phyloP scores from a whole-genome alignment of 2,888 invertebrate genomes.

The Chrysolina americana region DNA sequence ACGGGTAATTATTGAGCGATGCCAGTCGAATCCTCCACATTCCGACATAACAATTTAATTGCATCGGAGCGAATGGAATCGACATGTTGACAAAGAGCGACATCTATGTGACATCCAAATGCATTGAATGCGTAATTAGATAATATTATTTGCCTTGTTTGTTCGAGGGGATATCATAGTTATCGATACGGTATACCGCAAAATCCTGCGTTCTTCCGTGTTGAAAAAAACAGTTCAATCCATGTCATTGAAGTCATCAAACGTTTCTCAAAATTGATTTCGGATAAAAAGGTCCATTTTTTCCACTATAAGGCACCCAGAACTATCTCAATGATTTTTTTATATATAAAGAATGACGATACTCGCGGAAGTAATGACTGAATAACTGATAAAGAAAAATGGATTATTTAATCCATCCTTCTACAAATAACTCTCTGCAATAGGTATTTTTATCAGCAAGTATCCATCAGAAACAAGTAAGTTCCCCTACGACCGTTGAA shows the following conservation, averaged over 20 bases:
- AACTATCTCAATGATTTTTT: too few relatives aligned
- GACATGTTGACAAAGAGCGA: conserved; percentile 18
- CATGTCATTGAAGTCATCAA: background rate
- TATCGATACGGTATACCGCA: background rate
- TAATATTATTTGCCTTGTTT: conserved; percentile 4
- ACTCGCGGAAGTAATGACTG: too few relatives aligned
- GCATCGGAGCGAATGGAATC: conserved; percentile 12
- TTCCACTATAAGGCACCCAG: too few relatives aligned
- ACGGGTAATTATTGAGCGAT: conserved; percentile 16
- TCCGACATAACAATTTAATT: conserved; percentile 20
- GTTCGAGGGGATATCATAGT: conserved; percentile 1
- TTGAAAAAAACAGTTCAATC: background rate
- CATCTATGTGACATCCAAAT: conserved; percentile 16
- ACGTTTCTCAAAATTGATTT: too few relatives aligned
- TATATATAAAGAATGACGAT: too few relatives aligned
- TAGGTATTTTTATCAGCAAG: too few relatives aligned
- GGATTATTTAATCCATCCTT: too few relatives aligned
- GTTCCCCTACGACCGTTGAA: too few relatives aligned
- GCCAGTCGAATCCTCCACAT: conserved; percentile 9
- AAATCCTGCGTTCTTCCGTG: background rate
- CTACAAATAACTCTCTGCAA: too few relatives aligned
- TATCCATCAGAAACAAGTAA: too few relatives aligned
- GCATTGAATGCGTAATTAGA: conserved; percentile 13
- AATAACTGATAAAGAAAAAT: too few relatives aligned
- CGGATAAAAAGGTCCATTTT: too few relatives aligned